Conservation (phyloP, 2,888 invertebrate species). For the Odontothrips loti region DNA sequence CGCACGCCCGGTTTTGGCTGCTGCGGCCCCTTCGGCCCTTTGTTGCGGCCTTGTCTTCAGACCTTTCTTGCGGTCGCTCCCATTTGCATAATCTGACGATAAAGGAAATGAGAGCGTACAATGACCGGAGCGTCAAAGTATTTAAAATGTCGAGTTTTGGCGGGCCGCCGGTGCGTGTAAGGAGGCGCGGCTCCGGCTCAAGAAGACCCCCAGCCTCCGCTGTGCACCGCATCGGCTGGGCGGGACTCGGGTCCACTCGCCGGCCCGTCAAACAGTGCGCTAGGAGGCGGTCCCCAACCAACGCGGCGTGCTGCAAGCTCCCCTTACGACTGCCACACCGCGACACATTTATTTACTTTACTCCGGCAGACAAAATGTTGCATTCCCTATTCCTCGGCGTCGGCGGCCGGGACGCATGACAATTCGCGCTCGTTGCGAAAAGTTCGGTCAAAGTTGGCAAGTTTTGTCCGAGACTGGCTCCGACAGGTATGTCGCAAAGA, state of each 20-base stretch:
- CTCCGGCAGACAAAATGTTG: neutral
- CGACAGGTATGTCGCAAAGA: constrained; percentile 19
- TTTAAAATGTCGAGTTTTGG: neutral
- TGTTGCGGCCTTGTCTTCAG: neutral
- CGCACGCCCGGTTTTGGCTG: too few relatives aligned
- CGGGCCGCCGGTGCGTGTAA: neutral
- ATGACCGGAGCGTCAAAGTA: neutral
- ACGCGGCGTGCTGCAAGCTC: too few relatives aligned
- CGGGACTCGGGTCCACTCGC: too few relatives aligned
- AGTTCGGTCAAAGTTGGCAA: neutral
- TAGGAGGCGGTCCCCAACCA: too few relatives aligned
- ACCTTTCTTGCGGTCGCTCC: neutral
- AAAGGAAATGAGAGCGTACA: constrained; percentile 11
- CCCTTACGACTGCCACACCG: too few relatives aligned
- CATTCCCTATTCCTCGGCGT: neutral
- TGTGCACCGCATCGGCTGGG: too few relatives aligned
- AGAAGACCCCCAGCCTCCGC: too few relatives aligned
- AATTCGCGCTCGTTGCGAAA: neutral
- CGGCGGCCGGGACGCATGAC: neutral
- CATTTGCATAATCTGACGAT: constrained; percentile 1
- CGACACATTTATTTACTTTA: too few relatives aligned
- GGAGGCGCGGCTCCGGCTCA: too few relatives aligned
- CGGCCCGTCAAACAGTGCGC: too few relatives aligned
- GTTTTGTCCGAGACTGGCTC: neutral
- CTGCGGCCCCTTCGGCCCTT: neutral